These are phyloP conservation scores for Platyscapa corneri DNA, from an alignment of 1,140 invertebrate genomes.

Conservation along the genomic window DNA sequence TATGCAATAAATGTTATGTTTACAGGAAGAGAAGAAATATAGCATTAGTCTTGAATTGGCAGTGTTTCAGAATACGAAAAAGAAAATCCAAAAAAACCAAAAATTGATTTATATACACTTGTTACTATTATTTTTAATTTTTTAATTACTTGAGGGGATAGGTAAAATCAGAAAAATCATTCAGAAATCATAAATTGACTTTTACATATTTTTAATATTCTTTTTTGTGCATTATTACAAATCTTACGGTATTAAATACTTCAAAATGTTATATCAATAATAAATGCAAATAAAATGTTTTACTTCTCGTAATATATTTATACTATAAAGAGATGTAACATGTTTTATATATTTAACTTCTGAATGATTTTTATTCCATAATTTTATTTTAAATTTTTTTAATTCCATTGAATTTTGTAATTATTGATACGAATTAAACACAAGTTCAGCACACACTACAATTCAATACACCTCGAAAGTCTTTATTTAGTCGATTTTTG, in stretches of 20 bases:
- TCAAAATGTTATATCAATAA: background rate
- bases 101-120: constrained; percentile 41
- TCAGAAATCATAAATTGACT: constrained; percentile 25
- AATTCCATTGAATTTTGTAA: constrained; percentile 31
- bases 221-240: background rate
- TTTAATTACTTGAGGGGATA: background rate
- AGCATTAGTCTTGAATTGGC: background rate
- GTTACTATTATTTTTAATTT: background rate
- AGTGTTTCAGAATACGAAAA: constrained; percentile 24
- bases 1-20: constrained; percentile 22
- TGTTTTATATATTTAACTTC: constrained; percentile 18
- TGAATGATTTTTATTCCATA: constrained; percentile 35
- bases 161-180: constrained; percentile 19
- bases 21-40: constrained; percentile 22
- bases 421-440: constrained; percentile 29
- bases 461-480: constrained; percentile 31
- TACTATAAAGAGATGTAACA: background rate
- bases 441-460: constrained; percentile 34
- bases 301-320: background rate
- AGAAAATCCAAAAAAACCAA: background rate
- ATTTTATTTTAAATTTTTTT: constrained; percentile 11
- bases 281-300: background rate
- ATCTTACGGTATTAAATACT: constrained; percentile 1
- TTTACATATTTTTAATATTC: background rate
- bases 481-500: constrained; percentile 22